A percentile compares a stretch with the other conserved stretches of the same genome.
These are phyloP conservation scores for Rhagium mordax DNA, from an alignment of 2,888 invertebrate genomes.

Conservation along the genomic window DNA sequence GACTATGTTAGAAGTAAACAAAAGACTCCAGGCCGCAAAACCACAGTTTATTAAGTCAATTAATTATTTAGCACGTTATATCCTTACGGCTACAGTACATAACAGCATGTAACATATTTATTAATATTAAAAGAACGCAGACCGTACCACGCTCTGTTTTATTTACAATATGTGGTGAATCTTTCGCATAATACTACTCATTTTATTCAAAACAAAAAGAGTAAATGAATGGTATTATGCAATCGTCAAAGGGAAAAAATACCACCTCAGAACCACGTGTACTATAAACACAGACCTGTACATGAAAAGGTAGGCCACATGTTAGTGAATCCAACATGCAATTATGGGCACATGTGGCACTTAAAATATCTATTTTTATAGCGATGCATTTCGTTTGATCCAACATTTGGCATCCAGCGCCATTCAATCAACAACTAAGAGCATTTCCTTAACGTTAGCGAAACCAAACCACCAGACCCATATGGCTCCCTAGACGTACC, in stretches of 20 bases:
- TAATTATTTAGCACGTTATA: background rate
- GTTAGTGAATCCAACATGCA: constrained; percentile 61
- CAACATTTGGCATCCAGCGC: constrained; percentile 67
- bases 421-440: constrained; percentile 56
- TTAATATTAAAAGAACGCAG: background rate
- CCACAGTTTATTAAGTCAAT: no score
- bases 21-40: no score
- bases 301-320: constrained; percentile 56
- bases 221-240: background rate
- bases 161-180: background rate
- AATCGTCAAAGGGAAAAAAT: constrained; percentile 1
- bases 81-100: background rate
- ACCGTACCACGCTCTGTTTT: background rate
- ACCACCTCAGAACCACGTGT: background rate
- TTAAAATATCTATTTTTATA: constrained; percentile 68
- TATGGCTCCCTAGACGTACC: constrained; percentile 52
- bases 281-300: constrained; percentile 5
- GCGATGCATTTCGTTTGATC: constrained; percentile 62
- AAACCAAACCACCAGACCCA: constrained; percentile 56
- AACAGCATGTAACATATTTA: background rate
- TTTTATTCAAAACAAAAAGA: background rate
- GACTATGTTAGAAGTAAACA: no score
- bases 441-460: constrained; percentile 61
- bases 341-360: constrained; percentile 67
- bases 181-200: no score